Evolutionary conservation across 2,888 invertebrate species (phyloP).

Genomic region (Branchellion lobata): DNA sequence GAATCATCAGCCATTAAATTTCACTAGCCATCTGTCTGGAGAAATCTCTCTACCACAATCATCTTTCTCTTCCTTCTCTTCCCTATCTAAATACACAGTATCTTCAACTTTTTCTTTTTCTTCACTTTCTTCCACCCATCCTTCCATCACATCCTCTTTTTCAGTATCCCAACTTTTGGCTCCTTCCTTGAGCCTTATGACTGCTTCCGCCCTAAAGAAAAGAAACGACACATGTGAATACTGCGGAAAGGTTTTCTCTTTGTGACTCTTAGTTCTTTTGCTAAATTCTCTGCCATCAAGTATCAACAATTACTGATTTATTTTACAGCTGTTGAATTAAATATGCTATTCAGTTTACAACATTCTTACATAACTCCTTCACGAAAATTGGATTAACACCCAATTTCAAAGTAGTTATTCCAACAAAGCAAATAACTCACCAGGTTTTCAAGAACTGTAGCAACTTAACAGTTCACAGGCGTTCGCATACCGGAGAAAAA

Average conservation of each 20-base stretch:
- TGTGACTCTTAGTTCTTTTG: not conserved
- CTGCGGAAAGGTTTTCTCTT: conserved; percentile 61
- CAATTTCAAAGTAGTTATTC: no score
- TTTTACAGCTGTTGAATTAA: no score
- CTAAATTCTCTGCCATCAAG: no score
- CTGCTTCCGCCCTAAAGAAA: not conserved
- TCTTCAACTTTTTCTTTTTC: not conserved
- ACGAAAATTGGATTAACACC: no score
- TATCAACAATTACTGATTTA: no score
- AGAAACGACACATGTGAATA: conserved; percentile 64
- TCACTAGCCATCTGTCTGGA: not conserved
- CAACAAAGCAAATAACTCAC: no score
- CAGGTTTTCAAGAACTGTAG: conserved; percentile 90
- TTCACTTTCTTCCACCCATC: not conserved
- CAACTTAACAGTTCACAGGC: conserved; percentile 62
- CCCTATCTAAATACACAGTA: not conserved
- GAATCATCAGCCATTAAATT: not conserved
- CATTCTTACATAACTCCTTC: no score
- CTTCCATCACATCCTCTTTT: not conserved
- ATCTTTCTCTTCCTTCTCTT: not conserved
- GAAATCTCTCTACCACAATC: not conserved
- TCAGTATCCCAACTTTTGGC: not conserved
- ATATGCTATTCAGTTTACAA: no score
- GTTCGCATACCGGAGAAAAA: conserved; percentile 72
- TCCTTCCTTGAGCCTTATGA: not conserved